Evolutionary conservation across 2,113 vertebrate species (phyloP), one percentile per base, ranked within the genome.

Genomic region (Chloropsis hardwickii): DNA sequence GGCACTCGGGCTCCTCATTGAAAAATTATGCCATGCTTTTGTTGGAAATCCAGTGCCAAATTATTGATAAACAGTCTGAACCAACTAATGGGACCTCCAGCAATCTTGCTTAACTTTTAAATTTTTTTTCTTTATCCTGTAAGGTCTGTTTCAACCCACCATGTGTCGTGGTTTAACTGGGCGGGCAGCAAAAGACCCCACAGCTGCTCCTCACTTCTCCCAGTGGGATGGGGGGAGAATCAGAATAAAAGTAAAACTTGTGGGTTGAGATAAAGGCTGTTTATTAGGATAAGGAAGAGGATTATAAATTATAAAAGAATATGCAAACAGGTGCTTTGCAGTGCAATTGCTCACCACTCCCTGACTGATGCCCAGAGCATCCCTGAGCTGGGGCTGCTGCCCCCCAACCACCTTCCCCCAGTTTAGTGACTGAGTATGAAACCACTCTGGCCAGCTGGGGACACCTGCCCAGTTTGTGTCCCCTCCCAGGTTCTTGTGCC

Each of bases 1-100:
- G 98, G 98, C 98, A 98, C 98, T 98, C 98, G 97, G 98, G 96
- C 95, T 98, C 98, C 97, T 96, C 97, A 98, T 31, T 98, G 98
- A 97, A 98, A 98, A 97, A 98, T 97, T 97, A 98, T 92, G 95
- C 84, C 94, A 97, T 97, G 98, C 95, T 98, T 97, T 96, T 96
- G 97, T 95, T 95, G 97, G 98, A 99, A 99, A 98, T 97, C 92
- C 97, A 97, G 98, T 98, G 97, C 97, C 97, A 93, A 77, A 93
- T 94, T 95, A 97, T 97, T 96, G 96, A 97, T 97, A 96, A 88
- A 61, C 54, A 56, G 44, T 28, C 88, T 74, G 74, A 62, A 50
- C 28, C 66, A 73, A 73, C 73, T 74, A 51, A 74, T 24, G 14
- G 85, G 66, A 62, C 45, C 84, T 86, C 66, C 86, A 81, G 81